Base-by-base conservation (phyloP, 2,888 invertebrate genomes). In the Macrosiphum euphorbiae region DNA sequence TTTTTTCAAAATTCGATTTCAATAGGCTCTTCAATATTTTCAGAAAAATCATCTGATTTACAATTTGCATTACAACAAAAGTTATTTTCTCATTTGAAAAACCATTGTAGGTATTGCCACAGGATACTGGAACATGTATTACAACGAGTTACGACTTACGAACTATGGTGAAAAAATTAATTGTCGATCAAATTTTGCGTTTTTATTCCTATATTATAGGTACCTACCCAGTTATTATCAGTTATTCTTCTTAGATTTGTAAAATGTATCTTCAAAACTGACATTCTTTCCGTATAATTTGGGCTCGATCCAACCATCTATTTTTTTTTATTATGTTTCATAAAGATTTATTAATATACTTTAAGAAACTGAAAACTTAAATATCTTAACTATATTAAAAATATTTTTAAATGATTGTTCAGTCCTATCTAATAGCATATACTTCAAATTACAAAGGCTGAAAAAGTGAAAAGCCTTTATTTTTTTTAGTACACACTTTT, bases 281-380 rank as follows among this genome's bases (percentile, higher is more conserved):
- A 78, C 78, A 78, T 78, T 35, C 1, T 78, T 78, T 78, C 35
- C 20, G 8, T 78, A 78, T 35, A 35, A 35, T 78, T 78, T 78
- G 78, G 78, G 35, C 8, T 78, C 20, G 78, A 78, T 78, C 78
- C 78, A 78, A 78, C 35, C 20, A 67, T 26, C 5, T 58, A 61
- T 78, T 35, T 78, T 78, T 78, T 67, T 78, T 78, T 78, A 35
- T 35, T 35, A 8, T 78, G 35, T 78, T 78, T 78, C 11, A 88
- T 52, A 35, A 55, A 52, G 24, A 52, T 88, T 52, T 88, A 88
- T 88, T 88, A 55, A 52, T 88, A n/a, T 55, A 88, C 41, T 88
- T 55, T 41, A 55, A 88, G 52, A 87, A 87, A 87, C 28, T 87
- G 35, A 35, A 41, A 78, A 35, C 78, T 78, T 78, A 35, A 78